These are phyloP conservation scores for Xylocopa sonorina DNA, from an alignment of 1,140 invertebrate genomes.

Conservation along the genomic window DNA sequence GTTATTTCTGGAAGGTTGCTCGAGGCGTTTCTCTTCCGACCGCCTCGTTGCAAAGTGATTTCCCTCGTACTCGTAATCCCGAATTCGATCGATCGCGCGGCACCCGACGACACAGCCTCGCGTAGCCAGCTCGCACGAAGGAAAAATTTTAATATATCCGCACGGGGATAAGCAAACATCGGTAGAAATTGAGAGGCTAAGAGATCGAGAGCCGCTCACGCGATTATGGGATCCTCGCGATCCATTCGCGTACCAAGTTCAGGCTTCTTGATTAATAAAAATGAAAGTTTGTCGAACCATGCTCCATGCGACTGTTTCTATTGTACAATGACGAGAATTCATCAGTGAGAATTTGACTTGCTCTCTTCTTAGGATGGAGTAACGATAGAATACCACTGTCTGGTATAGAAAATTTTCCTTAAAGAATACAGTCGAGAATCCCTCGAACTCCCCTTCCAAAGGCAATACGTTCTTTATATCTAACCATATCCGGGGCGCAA, in stretches of 20 bases:
- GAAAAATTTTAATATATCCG: slow-evolving; percentile 25
- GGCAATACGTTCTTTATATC: background rate
- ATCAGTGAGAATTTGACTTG: too few relatives aligned
- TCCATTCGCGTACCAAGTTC: too few relatives aligned
- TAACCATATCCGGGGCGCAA: background rate
- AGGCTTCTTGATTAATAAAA: too few relatives aligned
- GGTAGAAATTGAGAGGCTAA: background rate
- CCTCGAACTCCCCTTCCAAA: background rate
- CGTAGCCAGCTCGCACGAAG: background rate
- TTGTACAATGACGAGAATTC: too few relatives aligned
- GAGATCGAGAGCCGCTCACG: background rate
- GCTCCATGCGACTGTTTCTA: too few relatives aligned
- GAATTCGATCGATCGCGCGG: slow-evolving; percentile 64
- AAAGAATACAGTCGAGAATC: background rate
- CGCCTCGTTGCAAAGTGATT: slow-evolving; percentile 66
- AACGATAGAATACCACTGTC: too few relatives aligned
- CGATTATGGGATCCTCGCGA: too few relatives aligned
- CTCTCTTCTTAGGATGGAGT: too few relatives aligned
- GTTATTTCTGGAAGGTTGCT: slow-evolving; percentile 68
- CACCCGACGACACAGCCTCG: background rate
- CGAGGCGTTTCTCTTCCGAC: slow-evolving; percentile 62
- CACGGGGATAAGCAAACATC: slow-evolving; percentile 25
- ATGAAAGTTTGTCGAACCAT: too few relatives aligned
- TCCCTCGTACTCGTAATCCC: slow-evolving; percentile 67
- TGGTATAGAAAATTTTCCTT: too few relatives aligned